Base-by-base conservation (phyloP, 2,113 vertebrate species). In the Hippotragus niger region DNA sequence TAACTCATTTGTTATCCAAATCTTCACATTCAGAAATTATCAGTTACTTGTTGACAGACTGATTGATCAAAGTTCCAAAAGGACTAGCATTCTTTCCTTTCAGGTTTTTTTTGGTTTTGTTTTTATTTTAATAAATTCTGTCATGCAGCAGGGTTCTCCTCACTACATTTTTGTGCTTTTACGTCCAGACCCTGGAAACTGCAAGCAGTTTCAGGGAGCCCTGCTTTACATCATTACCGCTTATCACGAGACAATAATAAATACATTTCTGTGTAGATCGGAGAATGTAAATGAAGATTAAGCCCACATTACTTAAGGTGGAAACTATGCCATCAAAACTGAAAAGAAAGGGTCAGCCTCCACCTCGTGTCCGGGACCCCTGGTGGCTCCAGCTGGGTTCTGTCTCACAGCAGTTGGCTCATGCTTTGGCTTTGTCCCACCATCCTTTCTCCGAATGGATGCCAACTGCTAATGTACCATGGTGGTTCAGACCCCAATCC, bases 141-240 rank as follows among this genome's bases (percentile, higher is more conserved):
- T 60, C 92, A 93, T 2, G 36, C 67, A 52, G 23, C 45, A 67
- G 27, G 67, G 57, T 64, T 97, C 55, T 89, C 78, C 82, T 87
- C 31, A n/a, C 36, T 31, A 33, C 23, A 60, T 93, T 87, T 94
- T 84, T 90, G 36, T 71, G 40, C 76, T 64, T 95, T 91, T 96
- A 67, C 5, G 43, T 94, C 76, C 90, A 91, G 97, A 97, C 74
- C 88, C 89, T 95, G 89, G 1, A 88, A 43, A 97, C 94, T 90
- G 88, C 96, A 96, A 97, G 1, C 5, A 89, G 81, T 80, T 52
- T 31, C 91, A 91, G 82, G 95, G 96, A 81, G 7, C 6, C 3
- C 94, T 98, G 98, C 85, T 98, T 98, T 93, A 1, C 74, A 96
- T 98, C 98, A 81, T 90, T 87, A 91, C n/a, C 10, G 19, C 98